These are phyloP conservation scores for Salvator merianae DNA, from an alignment of 2,113 vertebrate genomes.

Conservation along the genomic window DNA sequence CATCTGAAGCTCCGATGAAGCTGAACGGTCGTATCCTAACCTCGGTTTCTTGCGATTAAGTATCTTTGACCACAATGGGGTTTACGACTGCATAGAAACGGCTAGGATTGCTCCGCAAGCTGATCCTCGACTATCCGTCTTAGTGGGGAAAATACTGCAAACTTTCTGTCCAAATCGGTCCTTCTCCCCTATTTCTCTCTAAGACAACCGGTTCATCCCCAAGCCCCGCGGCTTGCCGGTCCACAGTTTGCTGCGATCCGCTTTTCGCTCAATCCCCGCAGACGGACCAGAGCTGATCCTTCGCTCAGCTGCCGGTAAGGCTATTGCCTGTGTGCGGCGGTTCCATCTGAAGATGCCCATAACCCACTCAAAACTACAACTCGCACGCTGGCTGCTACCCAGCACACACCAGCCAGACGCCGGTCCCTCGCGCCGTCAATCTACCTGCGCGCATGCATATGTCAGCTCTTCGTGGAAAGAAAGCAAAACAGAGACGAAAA, in stretches of 20 bases:
- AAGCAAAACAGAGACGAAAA: neutral
- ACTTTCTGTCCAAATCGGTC: too few relatives aligned
- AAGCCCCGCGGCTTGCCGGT: neutral
- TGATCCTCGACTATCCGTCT: neutral
- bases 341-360: neutral
- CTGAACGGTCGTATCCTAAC: neutral
- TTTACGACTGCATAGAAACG: too few relatives aligned
- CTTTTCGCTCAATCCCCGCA: too few relatives aligned
- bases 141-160: neutral
- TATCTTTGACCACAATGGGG: too few relatives aligned
- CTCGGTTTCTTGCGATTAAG: too few relatives aligned
- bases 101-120: too few relatives aligned
- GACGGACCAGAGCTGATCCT: neutral
- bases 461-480: neutral
- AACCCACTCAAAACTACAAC: neutral
- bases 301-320: too few relatives aligned
- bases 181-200: neutral
- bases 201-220: neutral
- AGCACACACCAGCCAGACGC: neutral
- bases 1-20: neutral
- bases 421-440: neutral
- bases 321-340: too few relatives aligned
- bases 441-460: neutral
- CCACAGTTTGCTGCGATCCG: neutral
- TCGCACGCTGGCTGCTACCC: neutral